A percentile compares a stretch with the other conserved stretches of the same genome.
Conservation (phyloP, 1,140 invertebrate species). For the Dreissena polymorpha region DNA sequence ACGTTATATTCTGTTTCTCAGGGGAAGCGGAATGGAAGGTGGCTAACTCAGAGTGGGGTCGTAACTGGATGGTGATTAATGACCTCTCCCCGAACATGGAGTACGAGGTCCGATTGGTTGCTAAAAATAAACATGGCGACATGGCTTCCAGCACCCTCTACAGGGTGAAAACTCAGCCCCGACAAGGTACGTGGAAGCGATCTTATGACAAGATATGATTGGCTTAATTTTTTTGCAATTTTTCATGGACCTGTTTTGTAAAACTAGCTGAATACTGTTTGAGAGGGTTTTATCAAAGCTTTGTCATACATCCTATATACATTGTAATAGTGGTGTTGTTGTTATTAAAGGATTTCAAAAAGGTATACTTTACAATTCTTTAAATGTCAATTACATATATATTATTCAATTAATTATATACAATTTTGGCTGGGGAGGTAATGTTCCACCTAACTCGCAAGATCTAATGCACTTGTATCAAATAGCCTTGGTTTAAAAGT, state of each 20-base stretch:
- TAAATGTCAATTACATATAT: too few species aligned
- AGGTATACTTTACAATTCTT: background rate
- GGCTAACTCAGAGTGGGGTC: slow-evolving; percentile 46
- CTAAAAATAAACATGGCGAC: slow-evolving; percentile 59
- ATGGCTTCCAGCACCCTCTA: slow-evolving; percentile 53
- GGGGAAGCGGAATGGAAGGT: slow-evolving; percentile 47
- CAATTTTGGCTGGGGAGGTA: too few species aligned
- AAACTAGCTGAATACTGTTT: too few species aligned
- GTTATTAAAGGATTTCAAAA: background rate
- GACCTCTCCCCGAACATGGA: slow-evolving; percentile 49
- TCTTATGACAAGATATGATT: background rate
- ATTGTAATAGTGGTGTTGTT: background rate
- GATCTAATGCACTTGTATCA: too few species aligned
- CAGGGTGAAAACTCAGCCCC: slow-evolving; percentile 53
- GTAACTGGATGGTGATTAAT: slow-evolving; percentile 57
- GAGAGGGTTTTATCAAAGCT: background rate
- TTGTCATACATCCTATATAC: background rate
- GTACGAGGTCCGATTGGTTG: slow-evolving; percentile 56
- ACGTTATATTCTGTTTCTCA: background rate
- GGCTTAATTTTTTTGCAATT: background rate
- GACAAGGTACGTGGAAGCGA: slow-evolving; percentile 43
- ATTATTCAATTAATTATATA: too few species aligned
- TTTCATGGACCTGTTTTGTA: background rate
- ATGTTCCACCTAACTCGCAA: too few species aligned
- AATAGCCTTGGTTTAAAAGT: too few species aligned